Evolutionary conservation across 2,113 vertebrate species (phyloP), one percentile per base, ranked within the genome.

Genomic region (Plotosus lineatus): DNA sequence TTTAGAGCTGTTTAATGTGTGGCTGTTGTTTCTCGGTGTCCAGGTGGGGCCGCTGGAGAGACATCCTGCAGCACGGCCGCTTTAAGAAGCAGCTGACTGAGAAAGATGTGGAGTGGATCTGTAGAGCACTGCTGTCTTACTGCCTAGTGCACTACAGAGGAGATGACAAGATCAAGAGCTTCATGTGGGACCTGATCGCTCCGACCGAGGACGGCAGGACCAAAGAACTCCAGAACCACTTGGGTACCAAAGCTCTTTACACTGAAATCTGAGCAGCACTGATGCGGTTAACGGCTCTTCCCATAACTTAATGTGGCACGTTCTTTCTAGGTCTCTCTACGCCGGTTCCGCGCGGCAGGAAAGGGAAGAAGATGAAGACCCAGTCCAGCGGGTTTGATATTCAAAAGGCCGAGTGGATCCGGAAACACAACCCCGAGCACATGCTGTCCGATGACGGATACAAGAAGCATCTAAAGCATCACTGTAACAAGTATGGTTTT

Each of bases 141-240:
- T 99, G 98, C 81, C 93, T 99, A 14, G 92, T 98, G 82, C 98
- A 99, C 90, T 99, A 99, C 88, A 93, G 97, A 78, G 98, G 98
- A 56, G 98, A 99, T 84, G 98, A 99, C 91, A 98, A 98, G 90
- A 99, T 99, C 81, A 99, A 99, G 91, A 94, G 97, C 88, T 99
- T 99, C 89, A 98, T 99, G 91, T 99, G 98, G 98, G 98, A 99
- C 88, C 95, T 99, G 68, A 99, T 99, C 66, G 97, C 97, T 12
- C 98, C 98, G 9, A 94, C 94, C 7, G 97, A 98, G 82, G 95
- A 99, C 26, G 98, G 98, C 6, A 95, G 92, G 44, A 97, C 97
- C 58, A 92, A 96, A 77, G 96, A 98, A 88, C 90, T 99, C 31
- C 97, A 98, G 86, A 99, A 99, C 88, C 98, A 99, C 85, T 90